Evolutionary conservation across 2,113 vertebrate genomes (phyloP).

Genomic region (Hylia prasina): DNA sequence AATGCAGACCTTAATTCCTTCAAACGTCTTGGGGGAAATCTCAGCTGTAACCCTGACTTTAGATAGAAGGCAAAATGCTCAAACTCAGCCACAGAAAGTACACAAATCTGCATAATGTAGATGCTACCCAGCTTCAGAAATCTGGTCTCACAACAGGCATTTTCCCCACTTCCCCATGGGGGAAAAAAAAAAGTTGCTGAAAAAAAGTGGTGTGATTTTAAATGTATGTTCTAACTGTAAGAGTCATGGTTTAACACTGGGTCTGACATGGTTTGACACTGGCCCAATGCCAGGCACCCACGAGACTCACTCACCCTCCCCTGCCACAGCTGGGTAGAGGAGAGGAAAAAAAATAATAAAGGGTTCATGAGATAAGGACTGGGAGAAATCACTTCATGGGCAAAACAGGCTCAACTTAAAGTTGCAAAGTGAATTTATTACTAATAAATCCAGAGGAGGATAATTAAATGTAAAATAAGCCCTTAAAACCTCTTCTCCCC

Average conservation of each 20-base stretch:
- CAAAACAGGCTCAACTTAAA: background rate
- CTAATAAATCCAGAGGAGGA: background rate
- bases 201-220: background rate
- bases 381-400: background rate
- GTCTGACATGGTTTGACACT: background rate
- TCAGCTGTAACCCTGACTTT: background rate
- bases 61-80: background rate
- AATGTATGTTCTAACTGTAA: background rate
- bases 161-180: too few relatives aligned
- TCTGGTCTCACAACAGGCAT: too few relatives aligned
- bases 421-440: background rate
- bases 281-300: background rate
- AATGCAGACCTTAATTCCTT: background rate
- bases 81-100: background rate
- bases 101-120: too few relatives aligned
- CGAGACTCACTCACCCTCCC: accelerated
- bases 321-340: background rate
- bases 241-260: background rate
- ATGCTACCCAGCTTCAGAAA: too few relatives aligned
- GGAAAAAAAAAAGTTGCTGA: too few relatives aligned
- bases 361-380: background rate
- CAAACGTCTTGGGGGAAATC: background rate
- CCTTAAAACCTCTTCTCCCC: background rate
- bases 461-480: background rate
- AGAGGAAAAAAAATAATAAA: background rate